Evolutionary conservation across 2,113 vertebrate species (phyloP), one percentile per base, ranked within the genome.

Genomic region (Gambusia affinis): DNA sequence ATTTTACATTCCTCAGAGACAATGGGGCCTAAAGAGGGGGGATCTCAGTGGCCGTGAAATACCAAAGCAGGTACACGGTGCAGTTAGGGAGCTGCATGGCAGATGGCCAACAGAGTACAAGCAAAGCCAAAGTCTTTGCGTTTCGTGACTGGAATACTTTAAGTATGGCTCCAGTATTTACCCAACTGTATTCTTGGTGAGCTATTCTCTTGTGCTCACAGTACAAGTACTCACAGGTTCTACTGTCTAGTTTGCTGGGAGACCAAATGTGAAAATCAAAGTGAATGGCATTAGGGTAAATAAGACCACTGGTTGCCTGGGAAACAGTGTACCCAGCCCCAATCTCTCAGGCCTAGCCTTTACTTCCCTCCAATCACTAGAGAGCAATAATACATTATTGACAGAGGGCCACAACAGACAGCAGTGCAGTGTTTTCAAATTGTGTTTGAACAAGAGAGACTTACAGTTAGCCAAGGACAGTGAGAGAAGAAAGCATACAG

Each of bases 211-310:
- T 76, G 62, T 74, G 70, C 77, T 75, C 71, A 90, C 85, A 84
- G 83, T 85, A 82, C 60, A 69, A 75, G 69, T 70, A 83, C 82
- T 68, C 79, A 75, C 60, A 81, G 73, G 68, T 42, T 84, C 74
- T 70, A 71, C 73, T 82, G 85, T 87, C 81, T 72, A 81, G 72
- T 87, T 88, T 87, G 86, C 91, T 77, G 79, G 75, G 80, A 88
- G 89, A 85, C 86, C 90, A 90, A 92, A 94, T 91, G 92, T 92
- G 90, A 92, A 94, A 92, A 94, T 95, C 94, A 94, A 93, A 94
- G 91, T 91, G 93, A 95, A 94, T 94, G 93, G 92, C 92, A 93
- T 93, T 93, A 93, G 92, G 89, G 93, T 94, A 94, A 94, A 94
- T 93, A 94, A 92, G 92, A 93, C 92, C 91, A 91, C 86, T 83